phyloP scores from a whole-genome alignment of 2,113 vertebrate species.

The Kryptolebias marmoratus region DNA sequence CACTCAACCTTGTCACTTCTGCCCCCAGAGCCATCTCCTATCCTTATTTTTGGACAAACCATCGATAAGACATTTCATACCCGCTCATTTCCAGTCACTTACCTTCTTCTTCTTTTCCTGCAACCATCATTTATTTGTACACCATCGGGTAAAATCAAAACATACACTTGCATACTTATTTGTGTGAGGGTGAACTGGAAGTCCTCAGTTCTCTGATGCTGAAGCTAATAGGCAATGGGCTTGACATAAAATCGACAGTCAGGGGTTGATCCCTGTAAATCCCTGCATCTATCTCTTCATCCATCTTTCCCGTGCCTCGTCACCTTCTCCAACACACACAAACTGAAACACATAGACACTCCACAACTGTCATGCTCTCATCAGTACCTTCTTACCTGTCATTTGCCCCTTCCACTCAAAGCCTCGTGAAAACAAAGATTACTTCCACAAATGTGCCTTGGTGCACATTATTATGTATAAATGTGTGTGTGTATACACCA shows the following conservation, averaged over 20 bases:
- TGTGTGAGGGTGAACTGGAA: conserved; percentile 14
- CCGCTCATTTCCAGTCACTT: conserved; percentile 4
- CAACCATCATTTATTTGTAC: conserved; percentile 29
- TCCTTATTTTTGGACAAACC: background rate
- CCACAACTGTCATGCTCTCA: background rate
- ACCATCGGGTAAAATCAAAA: conserved; percentile 9
- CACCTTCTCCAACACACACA: conserved; percentile 15
- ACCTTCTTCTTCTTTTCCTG: conserved; percentile 11
- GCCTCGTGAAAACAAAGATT: background rate
- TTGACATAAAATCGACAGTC: conserved; percentile 44
- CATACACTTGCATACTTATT: background rate
- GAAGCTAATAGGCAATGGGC: conserved; percentile 18
- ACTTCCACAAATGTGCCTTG: background rate
- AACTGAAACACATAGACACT: conserved; percentile 6
- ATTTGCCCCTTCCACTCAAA: background rate
- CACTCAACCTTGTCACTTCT: background rate
- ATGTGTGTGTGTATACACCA: background rate
- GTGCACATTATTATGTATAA: no score
- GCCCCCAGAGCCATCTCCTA: background rate
- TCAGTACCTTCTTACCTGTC: background rate
- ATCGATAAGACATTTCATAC: conserved; percentile 4
- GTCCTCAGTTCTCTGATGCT: conserved; percentile 2
- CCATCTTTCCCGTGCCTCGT: conserved; percentile 35
- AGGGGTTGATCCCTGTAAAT: conserved; percentile 49
- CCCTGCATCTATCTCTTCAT: conserved; percentile 35